Conservation (phyloP, 2,113 vertebrate species). For the Dryoscopus gambensis region DNA sequence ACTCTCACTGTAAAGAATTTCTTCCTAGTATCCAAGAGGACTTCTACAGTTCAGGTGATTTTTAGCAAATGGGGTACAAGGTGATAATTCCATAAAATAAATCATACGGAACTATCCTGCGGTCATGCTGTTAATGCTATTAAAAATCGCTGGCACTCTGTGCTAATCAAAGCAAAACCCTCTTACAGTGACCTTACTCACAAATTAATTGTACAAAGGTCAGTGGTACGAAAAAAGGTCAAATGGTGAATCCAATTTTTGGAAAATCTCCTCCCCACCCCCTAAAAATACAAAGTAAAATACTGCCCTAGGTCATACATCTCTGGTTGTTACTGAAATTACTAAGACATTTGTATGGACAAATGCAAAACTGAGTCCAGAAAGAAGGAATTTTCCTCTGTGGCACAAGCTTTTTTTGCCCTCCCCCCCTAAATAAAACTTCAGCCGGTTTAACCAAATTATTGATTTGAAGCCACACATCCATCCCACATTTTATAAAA, state of each 20-base stretch:
- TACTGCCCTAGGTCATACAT: neutral
- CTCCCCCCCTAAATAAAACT: fast-evolving
- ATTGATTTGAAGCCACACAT: neutral
- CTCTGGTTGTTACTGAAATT: neutral
- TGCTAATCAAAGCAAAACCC: neutral
- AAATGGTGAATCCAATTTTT: neutral
- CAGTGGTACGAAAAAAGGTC: neutral
- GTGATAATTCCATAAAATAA: neutral
- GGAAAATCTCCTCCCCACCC: fast-evolving
- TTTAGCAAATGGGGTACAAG: neutral
- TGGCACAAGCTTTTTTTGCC: neutral
- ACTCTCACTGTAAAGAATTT: neutral
- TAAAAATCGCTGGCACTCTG: neutral
- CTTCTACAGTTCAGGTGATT: neutral
- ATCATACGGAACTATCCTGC: neutral
- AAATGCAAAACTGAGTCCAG: neutral
- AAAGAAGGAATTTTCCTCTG: neutral
- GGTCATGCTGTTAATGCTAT: neutral
- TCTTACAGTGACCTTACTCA: neutral
- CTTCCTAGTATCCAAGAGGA: neutral
- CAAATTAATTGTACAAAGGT: neutral
- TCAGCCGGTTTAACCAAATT: neutral
- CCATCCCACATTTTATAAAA: neutral
- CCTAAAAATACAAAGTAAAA: neutral
- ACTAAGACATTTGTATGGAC: neutral